Evolutionary conservation across 1,140 invertebrate genomes (phyloP), one percentile per base, ranked within the genome.

Genomic region (Aricia agestis): DNA sequence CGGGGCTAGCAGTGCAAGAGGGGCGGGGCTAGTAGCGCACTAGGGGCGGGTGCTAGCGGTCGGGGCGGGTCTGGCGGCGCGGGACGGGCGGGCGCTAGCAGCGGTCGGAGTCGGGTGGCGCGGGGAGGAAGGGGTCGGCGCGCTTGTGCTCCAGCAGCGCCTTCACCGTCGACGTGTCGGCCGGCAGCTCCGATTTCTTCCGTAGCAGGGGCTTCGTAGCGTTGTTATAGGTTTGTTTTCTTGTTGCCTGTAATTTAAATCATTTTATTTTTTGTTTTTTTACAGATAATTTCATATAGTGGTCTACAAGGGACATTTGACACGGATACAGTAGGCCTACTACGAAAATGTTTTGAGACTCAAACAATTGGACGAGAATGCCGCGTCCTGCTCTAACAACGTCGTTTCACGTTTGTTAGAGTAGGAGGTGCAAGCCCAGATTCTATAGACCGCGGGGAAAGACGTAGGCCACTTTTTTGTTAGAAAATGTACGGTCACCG

Each of bases 151-250:
- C 97, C 84, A 95, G 97, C 71, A 99, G 93, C 75, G 97, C 97
- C 85, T 96, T 96, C 78, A 98, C 95, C 42, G 97, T 98, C 83
- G 95, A 95, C 74, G 95, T 94, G 93, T 99, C 98, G 83, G 98
- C 96, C 32, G 98, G 98, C 87, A 99, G 93, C 92, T 99, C 98
- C 15, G 97, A 98, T 93, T 99, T 99, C 86, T 97, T 95, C 88
- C 98, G 94, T 61, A 99, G 92, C 75, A 99, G 92, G 32, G 97
- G 97, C 73, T 89, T 93, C 70, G 73, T 85, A 9, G 84, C 82
- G 77, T 85, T 89, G 77, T 84, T 89, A 82, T 85, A 85, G 70
- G 73, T 77, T 42, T 80, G 83, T 69, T 87, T 89, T 13, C 70
- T 59, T 6, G 61, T 61, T 17, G 59, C 42, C 36, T 17, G 6